Evolutionary conservation across 1,140 invertebrate genomes (phyloP).

Genomic region (Yoshiicerus persimilis): DNA sequence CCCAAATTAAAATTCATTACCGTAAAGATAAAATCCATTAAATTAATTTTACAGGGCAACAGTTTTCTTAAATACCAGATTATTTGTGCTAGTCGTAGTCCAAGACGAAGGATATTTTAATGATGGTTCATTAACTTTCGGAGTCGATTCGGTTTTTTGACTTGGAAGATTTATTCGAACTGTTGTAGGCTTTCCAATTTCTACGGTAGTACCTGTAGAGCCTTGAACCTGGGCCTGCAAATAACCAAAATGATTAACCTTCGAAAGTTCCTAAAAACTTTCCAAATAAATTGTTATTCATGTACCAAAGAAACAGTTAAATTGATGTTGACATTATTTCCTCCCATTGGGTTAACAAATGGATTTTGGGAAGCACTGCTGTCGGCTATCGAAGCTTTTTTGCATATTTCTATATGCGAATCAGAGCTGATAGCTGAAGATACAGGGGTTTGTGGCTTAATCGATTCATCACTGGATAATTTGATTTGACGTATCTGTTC

Average conservation of each 20-base stretch:
- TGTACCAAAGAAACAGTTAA: background rate
- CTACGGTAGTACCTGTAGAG: background rate
- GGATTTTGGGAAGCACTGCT: background rate
- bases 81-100: background rate
- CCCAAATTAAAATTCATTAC: too few species aligned
- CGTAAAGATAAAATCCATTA: background rate
- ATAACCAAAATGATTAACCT: background rate
- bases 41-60: background rate
- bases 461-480: background rate
- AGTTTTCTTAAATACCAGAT: background rate
- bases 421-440: background rate
- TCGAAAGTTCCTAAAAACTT: background rate
- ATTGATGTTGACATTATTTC: background rate
- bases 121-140: background rate
- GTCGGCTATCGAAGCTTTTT: background rate
- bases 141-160: background rate
- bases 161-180: background rate
- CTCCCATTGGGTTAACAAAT: background rate
- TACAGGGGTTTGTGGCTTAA: background rate
- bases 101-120: background rate
- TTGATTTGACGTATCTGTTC: background rate
- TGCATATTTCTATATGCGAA: background rate
- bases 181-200: background rate
- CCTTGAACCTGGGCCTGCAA: background rate
- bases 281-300: background rate